Evolutionary conservation across 2,888 invertebrate species (phyloP).

Genomic region (Lasioglossum leucozonium): DNA sequence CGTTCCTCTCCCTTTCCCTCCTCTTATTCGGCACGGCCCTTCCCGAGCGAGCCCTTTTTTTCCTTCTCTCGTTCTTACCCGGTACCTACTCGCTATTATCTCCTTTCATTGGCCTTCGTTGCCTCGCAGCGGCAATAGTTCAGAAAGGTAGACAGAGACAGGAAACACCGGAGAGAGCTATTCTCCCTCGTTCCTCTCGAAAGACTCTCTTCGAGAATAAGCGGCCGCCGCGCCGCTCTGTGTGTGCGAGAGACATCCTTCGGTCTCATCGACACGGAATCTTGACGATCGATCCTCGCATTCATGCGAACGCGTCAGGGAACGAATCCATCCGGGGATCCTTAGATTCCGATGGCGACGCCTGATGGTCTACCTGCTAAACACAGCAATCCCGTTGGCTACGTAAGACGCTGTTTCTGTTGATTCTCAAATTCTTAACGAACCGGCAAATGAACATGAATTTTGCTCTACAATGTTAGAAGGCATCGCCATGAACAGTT

Average conservation of each 20-base stretch:
- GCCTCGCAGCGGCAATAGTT: constrained; percentile 67
- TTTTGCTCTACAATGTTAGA: background rate
- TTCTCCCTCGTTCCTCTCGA: constrained; percentile 43
- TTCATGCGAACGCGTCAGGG: background rate
- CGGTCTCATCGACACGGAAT: constrained; percentile 48
- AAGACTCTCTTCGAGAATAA: constrained; percentile 56
- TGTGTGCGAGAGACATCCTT: constrained; percentile 39
- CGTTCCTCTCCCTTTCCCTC: constrained; percentile 46
- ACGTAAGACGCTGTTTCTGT: no score
- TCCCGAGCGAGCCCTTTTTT: constrained; percentile 54
- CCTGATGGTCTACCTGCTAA: background rate
- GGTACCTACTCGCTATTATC: constrained; percentile 71
- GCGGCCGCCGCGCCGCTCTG: constrained; percentile 35
- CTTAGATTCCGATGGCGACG: background rate
- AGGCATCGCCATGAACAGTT: background rate
- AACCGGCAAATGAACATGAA: background rate
- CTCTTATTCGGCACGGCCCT: constrained; percentile 57
- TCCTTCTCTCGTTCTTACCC: constrained; percentile 61
- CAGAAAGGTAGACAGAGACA: constrained; percentile 19
- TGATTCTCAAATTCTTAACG: background rate
- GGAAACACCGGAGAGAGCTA: constrained; percentile 42
- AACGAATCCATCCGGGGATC: constrained; percentile 30
- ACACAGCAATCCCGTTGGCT: no score
- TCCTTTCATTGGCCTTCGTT: constrained; percentile 76
- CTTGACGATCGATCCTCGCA: constrained; percentile 43